Evolutionary conservation across 2,888 invertebrate genomes (phyloP).

Genomic region (Physocephala rufipes): DNA sequence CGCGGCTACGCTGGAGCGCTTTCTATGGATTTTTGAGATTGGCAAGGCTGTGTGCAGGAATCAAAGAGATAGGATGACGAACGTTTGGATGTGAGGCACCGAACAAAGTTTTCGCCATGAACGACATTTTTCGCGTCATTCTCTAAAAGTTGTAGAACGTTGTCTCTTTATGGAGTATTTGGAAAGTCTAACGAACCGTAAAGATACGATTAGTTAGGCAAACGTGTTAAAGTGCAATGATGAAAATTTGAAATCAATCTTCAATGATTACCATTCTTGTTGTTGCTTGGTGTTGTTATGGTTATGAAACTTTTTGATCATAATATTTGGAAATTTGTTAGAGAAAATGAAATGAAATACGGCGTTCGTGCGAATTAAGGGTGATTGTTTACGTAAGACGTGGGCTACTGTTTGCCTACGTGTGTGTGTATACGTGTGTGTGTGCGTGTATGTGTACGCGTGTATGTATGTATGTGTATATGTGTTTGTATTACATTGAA

Average conservation of each 20-base stretch:
- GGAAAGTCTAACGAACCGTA: constrained; percentile 62
- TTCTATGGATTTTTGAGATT: too few species aligned
- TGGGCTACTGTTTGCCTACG: not conserved
- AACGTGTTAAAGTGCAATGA: constrained; percentile 54
- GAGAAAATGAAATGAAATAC: constrained; percentile 11
- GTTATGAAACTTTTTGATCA: constrained; percentile 30
- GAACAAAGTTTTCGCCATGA: not conserved
- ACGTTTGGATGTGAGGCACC: not conserved
- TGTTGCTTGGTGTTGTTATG: constrained; percentile 34
- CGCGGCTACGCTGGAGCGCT: too few species aligned
- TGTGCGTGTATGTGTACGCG: not conserved
- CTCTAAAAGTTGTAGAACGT: not conserved
- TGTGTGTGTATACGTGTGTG: not conserved
- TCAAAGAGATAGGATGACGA: too few species aligned
- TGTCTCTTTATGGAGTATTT: constrained; percentile 51
- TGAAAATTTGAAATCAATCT: constrained; percentile 4
- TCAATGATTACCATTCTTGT: constrained; percentile 15
- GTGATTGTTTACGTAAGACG: not conserved
- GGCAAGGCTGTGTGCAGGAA: too few species aligned
- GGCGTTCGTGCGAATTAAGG: not conserved
- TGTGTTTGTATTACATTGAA: not conserved
- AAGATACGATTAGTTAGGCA: constrained; percentile 64
- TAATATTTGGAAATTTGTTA: constrained; percentile 28
- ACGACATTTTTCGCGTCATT: not conserved
- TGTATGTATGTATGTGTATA: not conserved